Evolutionary conservation across 2,888 invertebrate species (phyloP).

Genomic region (Hypolimnas misippus): DNA sequence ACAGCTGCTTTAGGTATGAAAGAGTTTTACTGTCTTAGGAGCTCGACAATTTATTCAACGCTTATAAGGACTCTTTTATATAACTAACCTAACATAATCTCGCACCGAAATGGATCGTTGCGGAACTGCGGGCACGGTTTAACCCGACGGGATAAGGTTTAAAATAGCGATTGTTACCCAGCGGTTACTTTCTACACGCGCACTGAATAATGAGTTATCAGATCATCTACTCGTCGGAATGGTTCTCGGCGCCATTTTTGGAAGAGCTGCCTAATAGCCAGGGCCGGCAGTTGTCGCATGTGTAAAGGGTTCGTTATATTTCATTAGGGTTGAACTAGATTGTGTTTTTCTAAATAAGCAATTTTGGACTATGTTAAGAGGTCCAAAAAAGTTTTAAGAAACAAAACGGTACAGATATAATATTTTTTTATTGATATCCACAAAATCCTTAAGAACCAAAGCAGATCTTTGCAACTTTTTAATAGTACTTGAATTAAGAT

Average conservation of each 20-base stretch:
- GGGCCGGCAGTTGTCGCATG: conserved; percentile 14
- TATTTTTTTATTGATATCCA: no score
- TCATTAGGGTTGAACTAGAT: no score
- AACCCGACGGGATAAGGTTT: conserved; percentile 33
- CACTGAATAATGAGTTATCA: conserved; percentile 58
- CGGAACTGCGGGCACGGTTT: conserved; percentile 14
- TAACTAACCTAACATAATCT: conserved; percentile 42
- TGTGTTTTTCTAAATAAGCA: no score
- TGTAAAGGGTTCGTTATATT: neutral
- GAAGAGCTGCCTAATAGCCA: conserved; percentile 27
- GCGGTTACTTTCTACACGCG: conserved; percentile 54
- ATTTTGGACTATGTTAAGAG: no score
- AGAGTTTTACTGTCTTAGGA: conserved; percentile 4
- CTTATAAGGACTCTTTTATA: conserved; percentile 40
- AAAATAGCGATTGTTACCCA: conserved; percentile 28
- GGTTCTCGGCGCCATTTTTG: conserved; percentile 48
- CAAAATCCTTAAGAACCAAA: no score
- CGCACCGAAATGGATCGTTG: conserved; percentile 31
- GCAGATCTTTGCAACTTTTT: no score
- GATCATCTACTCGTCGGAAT: conserved; percentile 48
- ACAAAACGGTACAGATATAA: no score
- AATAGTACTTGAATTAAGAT: no score
- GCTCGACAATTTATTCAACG: conserved; percentile 8
- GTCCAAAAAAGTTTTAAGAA: no score
- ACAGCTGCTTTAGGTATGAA: neutral